phyloP scores from a whole-genome alignment of 2,888 invertebrate species.

The Pollenia labialis region DNA sequence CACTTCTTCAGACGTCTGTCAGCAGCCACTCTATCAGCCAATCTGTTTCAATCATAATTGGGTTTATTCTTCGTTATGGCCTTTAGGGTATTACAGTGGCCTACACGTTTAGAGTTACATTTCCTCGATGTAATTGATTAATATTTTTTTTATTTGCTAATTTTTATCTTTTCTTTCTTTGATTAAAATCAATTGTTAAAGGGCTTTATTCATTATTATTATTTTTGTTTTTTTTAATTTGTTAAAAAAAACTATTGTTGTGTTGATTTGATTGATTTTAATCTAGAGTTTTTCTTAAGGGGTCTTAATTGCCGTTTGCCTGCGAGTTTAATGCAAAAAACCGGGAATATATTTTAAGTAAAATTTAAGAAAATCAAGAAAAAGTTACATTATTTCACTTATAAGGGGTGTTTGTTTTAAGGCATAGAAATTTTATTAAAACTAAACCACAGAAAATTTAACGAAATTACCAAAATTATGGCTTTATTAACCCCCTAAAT shows the following conservation, averaged over 20 bases:
- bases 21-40: constrained; percentile 18
- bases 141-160: constrained; percentile 14
- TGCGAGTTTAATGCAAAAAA: too few species aligned
- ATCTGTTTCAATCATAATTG: constrained; percentile 52
- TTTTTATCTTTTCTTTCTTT: constrained; percentile 2
- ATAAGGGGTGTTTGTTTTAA: too few species aligned
- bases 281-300: constrained; percentile 3
- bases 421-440: too few species aligned
- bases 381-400: too few species aligned
- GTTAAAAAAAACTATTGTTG: background rate
- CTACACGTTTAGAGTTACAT: constrained; percentile 69
- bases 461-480: too few species aligned
- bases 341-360: too few species aligned
- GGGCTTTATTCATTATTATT: constrained; percentile 43
- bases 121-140: constrained; percentile 69
- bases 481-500: too few species aligned
- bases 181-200: constrained; percentile 17
- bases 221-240: constrained; percentile 2
- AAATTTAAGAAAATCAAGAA: too few species aligned
- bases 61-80: constrained; percentile 59
- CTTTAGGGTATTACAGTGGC: constrained; percentile 63
- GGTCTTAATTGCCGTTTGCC: too few species aligned
- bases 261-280: background rate
- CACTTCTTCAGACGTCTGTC: constrained; percentile 24
- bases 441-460: too few species aligned